Evolutionary conservation across 2,113 vertebrate genomes (phyloP).

Genomic region (Tonatia bakeri): DNA sequence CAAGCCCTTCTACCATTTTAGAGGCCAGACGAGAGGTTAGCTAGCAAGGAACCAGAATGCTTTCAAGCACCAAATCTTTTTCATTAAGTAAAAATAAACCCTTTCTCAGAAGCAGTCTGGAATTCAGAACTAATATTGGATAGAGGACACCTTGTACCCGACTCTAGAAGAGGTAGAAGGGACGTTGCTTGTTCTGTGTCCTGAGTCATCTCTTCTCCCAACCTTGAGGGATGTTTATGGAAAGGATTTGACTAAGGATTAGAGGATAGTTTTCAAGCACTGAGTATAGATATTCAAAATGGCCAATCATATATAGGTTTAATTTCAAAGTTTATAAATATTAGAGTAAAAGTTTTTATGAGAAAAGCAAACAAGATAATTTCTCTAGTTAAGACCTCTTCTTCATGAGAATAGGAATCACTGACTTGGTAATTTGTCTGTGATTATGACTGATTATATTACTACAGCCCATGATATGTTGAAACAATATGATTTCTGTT

Average conservation of each 20-base stretch:
- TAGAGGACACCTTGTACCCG: background rate
- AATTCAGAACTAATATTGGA: background rate
- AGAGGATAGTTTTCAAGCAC: background rate
- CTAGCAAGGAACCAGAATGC: background rate
- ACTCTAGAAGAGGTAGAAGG: background rate
- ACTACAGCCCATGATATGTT: background rate
- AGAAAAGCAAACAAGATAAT: background rate
- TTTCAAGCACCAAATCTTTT: background rate
- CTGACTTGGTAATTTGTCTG: constrained; percentile 16
- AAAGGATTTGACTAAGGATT: background rate
- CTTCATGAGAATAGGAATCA: background rate
- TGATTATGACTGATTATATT: constrained; percentile 18
- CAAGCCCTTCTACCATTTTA: background rate
- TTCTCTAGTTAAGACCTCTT: background rate
- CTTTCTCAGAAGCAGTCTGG: constrained; percentile 18
- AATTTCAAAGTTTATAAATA: constrained; percentile 29
- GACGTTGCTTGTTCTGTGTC: background rate
- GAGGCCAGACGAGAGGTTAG: background rate
- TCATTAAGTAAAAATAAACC: background rate
- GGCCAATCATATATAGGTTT: background rate
- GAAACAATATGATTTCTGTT: background rate
- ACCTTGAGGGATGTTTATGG: background rate
- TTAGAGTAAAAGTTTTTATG: constrained; percentile 18
- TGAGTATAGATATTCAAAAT: background rate
- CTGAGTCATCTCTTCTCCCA: background rate